A percentile compares a stretch with the other conserved stretches of the same genome.
Evolutionary conservation across 2,888 invertebrate species (phyloP).

Genomic region (Strigamia transsilvanica): DNA sequence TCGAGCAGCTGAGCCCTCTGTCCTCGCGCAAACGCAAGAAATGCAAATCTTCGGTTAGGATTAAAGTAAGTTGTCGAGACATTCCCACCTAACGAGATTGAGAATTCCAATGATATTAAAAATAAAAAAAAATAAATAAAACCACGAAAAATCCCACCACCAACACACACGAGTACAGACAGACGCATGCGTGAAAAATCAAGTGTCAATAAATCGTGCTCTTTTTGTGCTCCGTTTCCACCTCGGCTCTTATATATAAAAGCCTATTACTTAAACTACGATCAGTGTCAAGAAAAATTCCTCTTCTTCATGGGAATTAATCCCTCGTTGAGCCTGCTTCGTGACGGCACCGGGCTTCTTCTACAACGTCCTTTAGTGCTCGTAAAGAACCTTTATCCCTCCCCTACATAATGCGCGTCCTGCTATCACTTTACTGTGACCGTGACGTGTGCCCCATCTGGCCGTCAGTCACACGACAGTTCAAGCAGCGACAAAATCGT

Average conservation of each 20-base stretch:
- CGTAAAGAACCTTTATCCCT: background rate
- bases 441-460: background rate
- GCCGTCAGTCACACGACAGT: too few species aligned
- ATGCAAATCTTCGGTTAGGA: too few species aligned
- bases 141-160: background rate
- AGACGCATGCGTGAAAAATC: background rate
- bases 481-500: background rate
- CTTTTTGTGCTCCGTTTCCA: background rate
- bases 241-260: background rate
- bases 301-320: conserved; percentile 8
- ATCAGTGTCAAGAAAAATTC: conserved; percentile 8
- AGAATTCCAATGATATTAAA: too few species aligned
- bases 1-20: too few species aligned
- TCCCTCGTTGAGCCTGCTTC: background rate
- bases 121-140: too few species aligned
- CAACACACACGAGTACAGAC: background rate
- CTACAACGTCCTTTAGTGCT: background rate
- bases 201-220: background rate
- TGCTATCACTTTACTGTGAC: background rate
- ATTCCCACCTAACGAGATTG: too few species aligned
- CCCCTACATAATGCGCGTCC: background rate
- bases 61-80: too few species aligned
- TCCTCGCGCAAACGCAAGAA: too few species aligned
- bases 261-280: conserved; percentile 8
- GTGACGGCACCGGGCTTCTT: background rate